Conservation (phyloP, 2,113 vertebrate genomes). For the Suricata suricatta region DNA sequence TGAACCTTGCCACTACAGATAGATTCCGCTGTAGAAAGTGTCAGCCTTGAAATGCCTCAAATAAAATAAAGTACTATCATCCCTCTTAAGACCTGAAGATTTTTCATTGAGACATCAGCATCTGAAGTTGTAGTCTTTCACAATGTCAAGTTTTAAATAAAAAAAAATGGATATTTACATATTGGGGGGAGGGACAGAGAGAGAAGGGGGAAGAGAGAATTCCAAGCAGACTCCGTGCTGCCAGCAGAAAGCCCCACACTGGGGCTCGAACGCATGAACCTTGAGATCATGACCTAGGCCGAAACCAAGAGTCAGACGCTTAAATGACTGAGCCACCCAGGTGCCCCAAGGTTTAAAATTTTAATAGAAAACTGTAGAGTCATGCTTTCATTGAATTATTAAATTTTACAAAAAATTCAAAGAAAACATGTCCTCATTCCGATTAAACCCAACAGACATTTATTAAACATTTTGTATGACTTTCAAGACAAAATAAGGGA, state of each 20-base stretch:
- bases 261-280: too few species aligned
- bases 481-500: background rate
- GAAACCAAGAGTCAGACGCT: too few species aligned
- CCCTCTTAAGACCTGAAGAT: background rate
- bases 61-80: background rate
- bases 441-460: background rate
- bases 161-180: too few species aligned
- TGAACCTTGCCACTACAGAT: background rate
- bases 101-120: background rate
- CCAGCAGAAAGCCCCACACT: too few species aligned
- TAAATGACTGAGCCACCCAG: too few species aligned
- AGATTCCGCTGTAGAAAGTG: background rate
- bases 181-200: too few species aligned
- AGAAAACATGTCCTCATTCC: background rate
- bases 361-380: background rate
- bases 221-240: too few species aligned
- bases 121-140: background rate
- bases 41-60: background rate
- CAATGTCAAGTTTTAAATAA: too few species aligned
- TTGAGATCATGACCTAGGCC: too few species aligned
- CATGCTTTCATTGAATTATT: background rate
- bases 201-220: too few species aligned
- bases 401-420: background rate
- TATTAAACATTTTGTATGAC: background rate
- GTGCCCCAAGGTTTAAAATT: background rate